These are phyloP conservation scores for Petroica traversi DNA, from an alignment of 2,113 vertebrate species.

Conservation along the genomic window DNA sequence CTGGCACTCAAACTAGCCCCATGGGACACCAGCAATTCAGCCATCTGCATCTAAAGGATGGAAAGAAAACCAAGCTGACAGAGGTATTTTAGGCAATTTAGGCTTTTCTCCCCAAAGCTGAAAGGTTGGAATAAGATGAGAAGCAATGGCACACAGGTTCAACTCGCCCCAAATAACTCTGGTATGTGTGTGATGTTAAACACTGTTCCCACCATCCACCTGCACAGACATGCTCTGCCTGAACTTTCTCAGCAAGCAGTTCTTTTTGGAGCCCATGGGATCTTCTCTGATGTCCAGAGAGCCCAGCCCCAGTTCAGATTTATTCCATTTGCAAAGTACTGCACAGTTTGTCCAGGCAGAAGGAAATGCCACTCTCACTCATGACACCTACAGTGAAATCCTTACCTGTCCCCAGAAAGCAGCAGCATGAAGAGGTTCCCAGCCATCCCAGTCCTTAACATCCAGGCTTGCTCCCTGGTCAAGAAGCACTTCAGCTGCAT, in stretches of 20 bases:
- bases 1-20: slow-evolving; percentile 93
- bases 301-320: not conserved
- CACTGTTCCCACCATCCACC: not conserved
- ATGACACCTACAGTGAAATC: not conserved
- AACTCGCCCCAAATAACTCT: not conserved
- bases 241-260: not conserved
- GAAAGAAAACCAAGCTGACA: not conserved
- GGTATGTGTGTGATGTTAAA: not conserved
- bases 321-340: not conserved
- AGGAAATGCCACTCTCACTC: not conserved
- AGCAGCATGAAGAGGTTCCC: slow-evolving; percentile 95
- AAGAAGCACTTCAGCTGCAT: slow-evolving; percentile 90
- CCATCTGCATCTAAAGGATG: slow-evolving; percentile 89
- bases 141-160: not conserved
- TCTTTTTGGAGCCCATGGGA: not conserved
- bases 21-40: slow-evolving; percentile 91
- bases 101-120: not conserved
- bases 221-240: not conserved
- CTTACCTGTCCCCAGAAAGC: slow-evolving; percentile 97
- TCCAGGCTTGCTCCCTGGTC: slow-evolving; percentile 90
- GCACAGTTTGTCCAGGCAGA: not conserved
- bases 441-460: slow-evolving; percentile 89
- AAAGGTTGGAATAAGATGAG: not conserved
- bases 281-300: not conserved
- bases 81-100: not conserved